These are phyloP conservation scores for Leptonema lineaticorne DNA, from an alignment of 1,140 invertebrate species.

Conservation along the genomic window DNA sequence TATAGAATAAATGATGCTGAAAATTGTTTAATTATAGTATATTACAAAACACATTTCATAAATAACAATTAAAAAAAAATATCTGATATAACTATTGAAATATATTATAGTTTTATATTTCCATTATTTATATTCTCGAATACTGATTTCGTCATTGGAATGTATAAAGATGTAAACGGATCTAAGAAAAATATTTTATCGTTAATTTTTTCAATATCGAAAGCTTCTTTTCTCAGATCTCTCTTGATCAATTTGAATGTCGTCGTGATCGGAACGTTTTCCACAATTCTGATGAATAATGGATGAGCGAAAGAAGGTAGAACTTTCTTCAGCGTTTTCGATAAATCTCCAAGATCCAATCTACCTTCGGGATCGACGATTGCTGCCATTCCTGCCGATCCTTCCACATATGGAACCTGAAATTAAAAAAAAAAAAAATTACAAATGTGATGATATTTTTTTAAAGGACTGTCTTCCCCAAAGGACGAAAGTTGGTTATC, in stretches of 20 bases:
- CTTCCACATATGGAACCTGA: conserved; percentile 80
- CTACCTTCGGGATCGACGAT: conserved; percentile 75
- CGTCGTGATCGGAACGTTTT: conserved; percentile 79
- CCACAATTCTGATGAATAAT: conserved; percentile 82
- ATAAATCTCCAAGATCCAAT: conserved; percentile 67
- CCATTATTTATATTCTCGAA: conserved; percentile 66
- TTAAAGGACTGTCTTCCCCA: neutral
- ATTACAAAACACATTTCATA: no score
- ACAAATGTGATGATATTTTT: neutral
- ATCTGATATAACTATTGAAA: no score
- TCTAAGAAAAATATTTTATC: conserved; percentile 78
- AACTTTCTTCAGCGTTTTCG: conserved; percentile 63
- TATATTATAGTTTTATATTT: conserved; percentile 59
- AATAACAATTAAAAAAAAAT: no score
- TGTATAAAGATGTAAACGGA: conserved; percentile 61
- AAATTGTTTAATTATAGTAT: no score
- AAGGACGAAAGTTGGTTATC: no score
- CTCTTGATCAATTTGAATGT: conserved; percentile 92
- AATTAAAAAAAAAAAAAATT: conserved; percentile 37
- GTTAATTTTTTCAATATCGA: conserved; percentile 61
- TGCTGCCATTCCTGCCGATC: conserved; percentile 90
- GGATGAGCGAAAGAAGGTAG: conserved; percentile 86
- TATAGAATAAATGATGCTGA: no score
- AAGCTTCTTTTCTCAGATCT: conserved; percentile 80
- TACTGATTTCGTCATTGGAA: conserved; percentile 65